Percentiles rank a stretch among this genome's conserved stretches.
phyloP scores from a whole-genome alignment of 2,113 vertebrate species.

The Hepsetus odoe region DNA sequence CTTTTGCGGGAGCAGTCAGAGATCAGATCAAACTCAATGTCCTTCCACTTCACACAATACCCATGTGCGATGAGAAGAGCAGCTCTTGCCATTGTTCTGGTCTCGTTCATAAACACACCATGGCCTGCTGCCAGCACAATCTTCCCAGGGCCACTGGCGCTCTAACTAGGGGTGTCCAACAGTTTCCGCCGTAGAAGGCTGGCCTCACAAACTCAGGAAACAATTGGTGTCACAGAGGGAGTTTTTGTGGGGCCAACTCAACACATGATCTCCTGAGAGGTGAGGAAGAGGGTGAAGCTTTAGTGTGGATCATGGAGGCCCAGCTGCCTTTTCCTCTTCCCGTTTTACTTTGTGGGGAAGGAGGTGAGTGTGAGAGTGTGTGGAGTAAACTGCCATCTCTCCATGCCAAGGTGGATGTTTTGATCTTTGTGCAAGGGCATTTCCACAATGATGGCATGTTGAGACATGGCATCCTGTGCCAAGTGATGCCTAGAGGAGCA shows the following conservation, averaged over 20 bases:
- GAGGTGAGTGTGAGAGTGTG: background rate
- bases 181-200: slow-evolving; percentile 23
- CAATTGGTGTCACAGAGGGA: slow-evolving; percentile 28
- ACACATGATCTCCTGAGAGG: slow-evolving; percentile 25
- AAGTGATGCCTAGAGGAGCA: too few relatives aligned
- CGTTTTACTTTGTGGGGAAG: slow-evolving; percentile 36
- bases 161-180: slow-evolving; percentile 36
- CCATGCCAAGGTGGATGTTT: slow-evolving; percentile 38
- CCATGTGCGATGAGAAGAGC: background rate
- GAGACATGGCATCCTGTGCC: background rate
- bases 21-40: background rate
- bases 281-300: background rate
- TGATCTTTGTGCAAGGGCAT: background rate
- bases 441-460: slow-evolving; percentile 6
- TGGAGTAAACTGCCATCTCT: slow-evolving; percentile 3
- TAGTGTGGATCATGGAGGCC: background rate
- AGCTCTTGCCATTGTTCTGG: slow-evolving; percentile 39
- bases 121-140: slow-evolving; percentile 14
- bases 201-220: slow-evolving; percentile 30
- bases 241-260: background rate
- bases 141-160: slow-evolving; percentile 30
- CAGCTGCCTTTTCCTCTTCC: slow-evolving; percentile 22
- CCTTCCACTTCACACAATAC: slow-evolving; percentile 35
- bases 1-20: background rate
- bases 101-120: slow-evolving; percentile 21